Evolutionary conservation across 2,113 vertebrate genomes (phyloP), one percentile per base, ranked within the genome.

Genomic region (Anhinga rufa): DNA sequence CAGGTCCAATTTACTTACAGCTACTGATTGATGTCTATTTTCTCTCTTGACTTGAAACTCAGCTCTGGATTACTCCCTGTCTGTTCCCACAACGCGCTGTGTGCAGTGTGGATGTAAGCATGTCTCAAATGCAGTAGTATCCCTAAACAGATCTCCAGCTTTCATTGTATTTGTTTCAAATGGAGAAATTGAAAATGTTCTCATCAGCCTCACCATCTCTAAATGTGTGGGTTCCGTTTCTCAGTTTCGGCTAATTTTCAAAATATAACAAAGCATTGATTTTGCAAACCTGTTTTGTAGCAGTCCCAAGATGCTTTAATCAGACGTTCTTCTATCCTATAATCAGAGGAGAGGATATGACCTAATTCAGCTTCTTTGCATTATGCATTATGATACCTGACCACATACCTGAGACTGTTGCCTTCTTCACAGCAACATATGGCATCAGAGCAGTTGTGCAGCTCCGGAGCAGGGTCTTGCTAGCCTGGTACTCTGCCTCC

Each of bases 1-100:
- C 97, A 98, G 75, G 48, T 97, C 86, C 88, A 95, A 97, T 98
- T 97, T 98, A 97, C 93, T 97, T 96, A 94, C 49, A 82, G 89
- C 77, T 93, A 62, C 91, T 98, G 97, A 97, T 75, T 32, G 61
- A 97, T 96, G 76, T 48, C 88, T 92, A 14, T 78, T 96, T 97
- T 97, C 79, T 61, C 44, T n/a, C 12, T 51, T 64, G 86, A 95
- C 46, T 68, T 48, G 34, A 78, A 90, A 44, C 71, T 86, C 29
- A 22, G 88, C 20, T 79, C 51, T 6, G 46, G 51, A 72, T 93
- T 76, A 17, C 38, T 42, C 61, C 28, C 11, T 31, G 48, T 66
- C 51, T 42, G 18, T 71, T 86, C 55, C 58, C 71, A 62, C 10
- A 10, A 26, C 9, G 9, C 14, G 42, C 28, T 24, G 15, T 11